Evolutionary conservation across 53 echinoderm and acorn worm species (phyloP).

Genomic region (Paracentrotus lividus): DNA sequence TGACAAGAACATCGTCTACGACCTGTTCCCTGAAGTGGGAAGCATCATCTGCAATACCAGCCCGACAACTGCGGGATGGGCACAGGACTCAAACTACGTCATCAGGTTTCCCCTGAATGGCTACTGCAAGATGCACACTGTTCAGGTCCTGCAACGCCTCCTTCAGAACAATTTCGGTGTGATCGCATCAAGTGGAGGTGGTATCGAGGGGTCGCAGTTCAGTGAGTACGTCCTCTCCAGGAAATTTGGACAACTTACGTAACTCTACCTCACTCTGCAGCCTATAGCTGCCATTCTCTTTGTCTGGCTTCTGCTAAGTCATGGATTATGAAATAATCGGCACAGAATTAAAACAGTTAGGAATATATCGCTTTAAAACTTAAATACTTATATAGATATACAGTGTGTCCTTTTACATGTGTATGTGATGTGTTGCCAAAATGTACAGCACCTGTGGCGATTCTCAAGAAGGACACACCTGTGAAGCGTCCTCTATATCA

Average conservation of each 20-base stretch:
- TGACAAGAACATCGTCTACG: conserved; percentile 93
- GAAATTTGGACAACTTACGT: conserved; percentile 71
- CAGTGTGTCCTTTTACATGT: not conserved
- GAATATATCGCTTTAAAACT: not conserved
- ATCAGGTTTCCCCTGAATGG: conserved; percentile 96
- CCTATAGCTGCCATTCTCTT: not conserved
- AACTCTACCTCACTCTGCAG: conserved; percentile 54
- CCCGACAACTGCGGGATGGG: conserved; percentile 90
- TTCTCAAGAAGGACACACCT: not conserved
- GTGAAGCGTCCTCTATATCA: conserved; percentile 19
- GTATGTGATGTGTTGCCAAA: not conserved
- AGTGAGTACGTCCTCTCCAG: conserved; percentile 97
- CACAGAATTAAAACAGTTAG: not conserved
- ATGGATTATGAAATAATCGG: not conserved
- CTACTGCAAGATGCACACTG: conserved; percentile 94
- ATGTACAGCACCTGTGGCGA: too few relatives aligned
- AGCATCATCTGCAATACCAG: conserved; percentile 92
- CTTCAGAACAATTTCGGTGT: conserved; percentile 92
- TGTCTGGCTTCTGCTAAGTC: not conserved
- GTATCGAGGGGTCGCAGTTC: conserved; percentile 97
- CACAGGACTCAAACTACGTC: conserved; percentile 95
- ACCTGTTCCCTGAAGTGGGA: conserved; percentile 96
- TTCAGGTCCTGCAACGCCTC: conserved; percentile 95
- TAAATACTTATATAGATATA: not conserved
- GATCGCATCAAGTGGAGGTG: conserved; percentile 96